phyloP scores from a whole-genome alignment of 2,888 invertebrate species.

The Parochlus steinenii region DNA sequence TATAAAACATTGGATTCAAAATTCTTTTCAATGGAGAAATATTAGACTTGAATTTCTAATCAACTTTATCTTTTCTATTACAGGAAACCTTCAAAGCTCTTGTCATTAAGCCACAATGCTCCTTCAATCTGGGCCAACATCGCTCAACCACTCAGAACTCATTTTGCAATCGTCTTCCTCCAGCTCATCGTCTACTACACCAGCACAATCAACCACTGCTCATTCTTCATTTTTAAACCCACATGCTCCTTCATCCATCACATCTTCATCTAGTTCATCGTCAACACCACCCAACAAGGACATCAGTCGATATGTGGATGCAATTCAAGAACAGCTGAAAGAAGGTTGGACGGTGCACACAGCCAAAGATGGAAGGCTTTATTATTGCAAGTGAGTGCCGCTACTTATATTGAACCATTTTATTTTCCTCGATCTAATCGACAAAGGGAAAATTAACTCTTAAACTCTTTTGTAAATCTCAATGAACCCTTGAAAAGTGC shows the following conservation, averaged over 20 bases:
- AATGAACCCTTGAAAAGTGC: too few relatives aligned
- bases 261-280: conserved; percentile 10
- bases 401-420: conserved; percentile 5
- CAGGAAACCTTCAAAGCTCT: too few relatives aligned
- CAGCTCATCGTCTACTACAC: conserved; percentile 5
- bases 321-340: conserved; percentile 41
- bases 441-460: background rate
- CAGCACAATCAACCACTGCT: conserved; percentile 3
- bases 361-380: conserved; percentile 62
- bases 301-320: conserved; percentile 32
- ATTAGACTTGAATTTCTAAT: too few relatives aligned
- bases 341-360: conserved; percentile 67
- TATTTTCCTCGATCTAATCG: background rate
- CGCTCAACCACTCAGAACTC: conserved; percentile 6
- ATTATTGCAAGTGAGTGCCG: conserved; percentile 76
- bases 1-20: too few relatives aligned
- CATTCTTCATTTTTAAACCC: conserved; percentile 7
- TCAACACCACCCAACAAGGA: conserved; percentile 15
- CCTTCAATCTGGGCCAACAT: conserved; percentile 10
- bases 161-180: conserved; percentile 3
- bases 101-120: too few relatives aligned
- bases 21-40: too few relatives aligned
- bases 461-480: too few relatives aligned
- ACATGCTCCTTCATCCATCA: conserved; percentile 8
- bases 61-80: too few relatives aligned